Percentiles rank a stretch among this genome's conserved stretches.
phyloP scores from a whole-genome alignment of 1,140 invertebrate genomes.

The Drosophila nasuta region DNA sequence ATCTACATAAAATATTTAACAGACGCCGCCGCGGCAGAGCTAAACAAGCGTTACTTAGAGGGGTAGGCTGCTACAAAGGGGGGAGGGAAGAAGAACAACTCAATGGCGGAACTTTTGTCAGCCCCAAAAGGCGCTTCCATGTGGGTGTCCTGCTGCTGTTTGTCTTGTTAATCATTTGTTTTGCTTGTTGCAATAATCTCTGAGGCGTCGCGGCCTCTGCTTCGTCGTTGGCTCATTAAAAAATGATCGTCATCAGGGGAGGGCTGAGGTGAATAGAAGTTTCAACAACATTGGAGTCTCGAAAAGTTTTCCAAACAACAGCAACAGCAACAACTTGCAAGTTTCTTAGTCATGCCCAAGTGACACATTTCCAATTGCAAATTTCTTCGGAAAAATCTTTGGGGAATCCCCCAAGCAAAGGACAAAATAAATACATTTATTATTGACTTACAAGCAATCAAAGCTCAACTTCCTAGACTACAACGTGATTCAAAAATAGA shows the following conservation, averaged over 20 bases:
- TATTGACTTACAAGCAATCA: slow-evolving; percentile 33
- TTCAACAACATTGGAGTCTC: slow-evolving; percentile 41
- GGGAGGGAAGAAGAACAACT: neutral
- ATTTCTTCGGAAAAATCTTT: slow-evolving; percentile 30
- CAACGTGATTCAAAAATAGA: neutral
- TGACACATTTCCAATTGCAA: slow-evolving; percentile 77
- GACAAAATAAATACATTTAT: slow-evolving; percentile 10
- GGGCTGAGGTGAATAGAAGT: slow-evolving; percentile 27
- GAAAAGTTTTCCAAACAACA: slow-evolving; percentile 49
- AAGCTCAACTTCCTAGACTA: slow-evolving; percentile 15
- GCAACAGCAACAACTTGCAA: slow-evolving; percentile 55
- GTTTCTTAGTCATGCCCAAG: slow-evolving; percentile 58
- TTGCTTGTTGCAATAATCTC: slow-evolving; percentile 68
- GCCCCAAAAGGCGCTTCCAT: slow-evolving; percentile 43
- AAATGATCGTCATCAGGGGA: slow-evolving; percentile 43
- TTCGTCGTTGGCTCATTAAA: slow-evolving; percentile 30
- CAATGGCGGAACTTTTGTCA: slow-evolving; percentile 30
- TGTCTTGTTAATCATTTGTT: slow-evolving; percentile 75
- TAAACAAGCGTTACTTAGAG: neutral
- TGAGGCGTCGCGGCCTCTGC: slow-evolving; percentile 26
- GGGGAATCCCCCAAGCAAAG: slow-evolving; percentile 17
- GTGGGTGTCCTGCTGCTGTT: slow-evolving; percentile 44
- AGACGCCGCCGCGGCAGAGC: slow-evolving; percentile 38
- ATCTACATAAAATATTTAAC: slow-evolving; percentile 84
- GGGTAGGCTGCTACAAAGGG: neutral